phyloP scores from a whole-genome alignment of 2,113 vertebrate species.

The Hyperoodon ampullatus region DNA sequence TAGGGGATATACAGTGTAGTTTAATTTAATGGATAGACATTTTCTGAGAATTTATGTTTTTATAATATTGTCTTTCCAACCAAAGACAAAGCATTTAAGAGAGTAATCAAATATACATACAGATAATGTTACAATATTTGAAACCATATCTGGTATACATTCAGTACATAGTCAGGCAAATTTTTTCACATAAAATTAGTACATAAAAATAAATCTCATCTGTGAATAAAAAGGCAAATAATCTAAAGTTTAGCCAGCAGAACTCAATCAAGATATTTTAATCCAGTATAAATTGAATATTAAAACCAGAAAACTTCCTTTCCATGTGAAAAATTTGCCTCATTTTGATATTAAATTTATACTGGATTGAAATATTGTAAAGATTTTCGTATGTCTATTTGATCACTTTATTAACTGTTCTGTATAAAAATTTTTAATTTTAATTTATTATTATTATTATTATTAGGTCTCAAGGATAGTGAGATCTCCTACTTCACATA shows the following conservation, averaged over 20 bases:
- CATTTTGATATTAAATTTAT: background rate
- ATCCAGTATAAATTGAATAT: background rate
- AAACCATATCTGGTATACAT: background rate
- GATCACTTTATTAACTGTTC: background rate
- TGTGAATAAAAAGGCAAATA: background rate
- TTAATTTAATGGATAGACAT: background rate
- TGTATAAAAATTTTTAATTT: background rate
- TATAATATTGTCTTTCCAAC: background rate
- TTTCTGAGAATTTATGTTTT: background rate
- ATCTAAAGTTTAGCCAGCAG: background rate
- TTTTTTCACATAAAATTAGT: background rate
- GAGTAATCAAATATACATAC: background rate
- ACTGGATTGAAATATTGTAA: background rate
- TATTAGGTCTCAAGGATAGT: background rate
- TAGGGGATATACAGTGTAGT: background rate
- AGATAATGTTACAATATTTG: background rate
- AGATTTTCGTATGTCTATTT: background rate
- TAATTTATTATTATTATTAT: background rate
- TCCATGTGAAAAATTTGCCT: background rate
- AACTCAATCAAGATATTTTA: background rate
- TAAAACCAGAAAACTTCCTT: background rate
- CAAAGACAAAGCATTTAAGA: background rate
- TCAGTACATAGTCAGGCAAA: background rate
- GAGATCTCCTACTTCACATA: background rate
- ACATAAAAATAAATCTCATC: background rate